phyloP scores from a whole-genome alignment of 2,113 vertebrate species.

The Leucoraja erinaceus region DNA sequence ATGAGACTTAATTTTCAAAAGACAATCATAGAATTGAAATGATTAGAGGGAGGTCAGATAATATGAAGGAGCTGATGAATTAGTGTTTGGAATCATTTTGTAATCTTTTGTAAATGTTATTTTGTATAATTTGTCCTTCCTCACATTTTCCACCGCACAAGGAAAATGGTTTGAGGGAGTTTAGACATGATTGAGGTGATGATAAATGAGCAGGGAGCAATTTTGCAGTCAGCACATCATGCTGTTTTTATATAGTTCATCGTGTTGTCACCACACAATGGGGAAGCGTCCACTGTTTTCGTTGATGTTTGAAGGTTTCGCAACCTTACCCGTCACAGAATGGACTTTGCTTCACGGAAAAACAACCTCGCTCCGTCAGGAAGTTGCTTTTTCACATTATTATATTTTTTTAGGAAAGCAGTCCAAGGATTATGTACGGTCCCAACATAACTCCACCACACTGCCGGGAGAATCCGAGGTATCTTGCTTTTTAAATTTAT shows the following conservation, averaged over 20 bases:
- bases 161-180: no score
- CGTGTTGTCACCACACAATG: no score
- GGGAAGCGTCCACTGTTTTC: neutral
- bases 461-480: conserved; percentile 20
- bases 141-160: no score
- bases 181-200: no score
- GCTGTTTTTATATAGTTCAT: no score
- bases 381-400: neutral
- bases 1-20: neutral
- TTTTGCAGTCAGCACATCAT: no score
- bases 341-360: neutral
- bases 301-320: no score
- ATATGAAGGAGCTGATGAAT: neutral
- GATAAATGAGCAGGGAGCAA: no score
- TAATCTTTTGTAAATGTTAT: neutral
- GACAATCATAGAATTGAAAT: neutral
- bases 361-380: neutral
- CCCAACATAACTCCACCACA: neutral
- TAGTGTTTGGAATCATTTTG: neutral
- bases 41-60: neutral
- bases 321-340: no score
- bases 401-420: conserved; percentile 6
- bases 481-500: conserved; percentile 15
- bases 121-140: neutral
- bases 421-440: neutral